Evolutionary conservation across 1,140 invertebrate species (phyloP).

Genomic region (Chymomyza costata): DNA sequence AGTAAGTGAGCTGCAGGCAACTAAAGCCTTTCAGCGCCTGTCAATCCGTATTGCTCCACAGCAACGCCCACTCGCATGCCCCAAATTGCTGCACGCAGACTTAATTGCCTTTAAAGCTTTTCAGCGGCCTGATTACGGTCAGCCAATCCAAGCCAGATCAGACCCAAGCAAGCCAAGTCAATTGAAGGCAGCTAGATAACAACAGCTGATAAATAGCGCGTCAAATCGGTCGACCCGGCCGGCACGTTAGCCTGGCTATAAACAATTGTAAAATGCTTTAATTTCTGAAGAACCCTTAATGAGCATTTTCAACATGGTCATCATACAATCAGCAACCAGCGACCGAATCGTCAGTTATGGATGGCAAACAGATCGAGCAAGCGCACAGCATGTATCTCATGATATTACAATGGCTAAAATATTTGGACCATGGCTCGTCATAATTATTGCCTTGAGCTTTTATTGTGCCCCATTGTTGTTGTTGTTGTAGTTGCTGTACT

Average conservation of each 20-base stretch:
- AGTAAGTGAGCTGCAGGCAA: too few relatives aligned
- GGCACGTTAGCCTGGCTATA: slow-evolving; percentile 39
- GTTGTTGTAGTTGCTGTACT: slow-evolving; percentile 2
- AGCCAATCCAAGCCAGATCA: too few relatives aligned
- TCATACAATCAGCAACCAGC: slow-evolving; percentile 54
- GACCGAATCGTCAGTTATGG: slow-evolving; percentile 2
- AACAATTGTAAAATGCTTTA: slow-evolving; percentile 72
- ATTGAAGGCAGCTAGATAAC: too few relatives aligned
- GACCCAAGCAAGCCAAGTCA: too few relatives aligned
- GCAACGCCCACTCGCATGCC: slow-evolving; percentile 5
- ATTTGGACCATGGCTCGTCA: slow-evolving; percentile 61
- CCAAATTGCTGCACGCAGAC: slow-evolving; percentile 47
- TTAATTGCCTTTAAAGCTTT: slow-evolving; percentile 49
- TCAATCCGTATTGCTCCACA: slow-evolving; percentile 19
- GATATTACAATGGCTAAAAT: slow-evolving; percentile 51
- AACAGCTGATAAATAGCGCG: slow-evolving; percentile 65
- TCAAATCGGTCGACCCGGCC: slow-evolving; percentile 47
- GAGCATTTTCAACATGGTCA: slow-evolving; percentile 73
- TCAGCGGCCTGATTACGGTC: background rate
- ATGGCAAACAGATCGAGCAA: slow-evolving; percentile 2
- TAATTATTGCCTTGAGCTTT: slow-evolving; percentile 61
- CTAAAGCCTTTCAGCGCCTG: slow-evolving; percentile 18
- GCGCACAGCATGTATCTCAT: slow-evolving; percentile 8
- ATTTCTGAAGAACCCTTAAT: slow-evolving; percentile 71
- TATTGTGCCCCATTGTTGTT: background rate